A percentile compares a stretch with the other conserved stretches of the same genome.
phyloP scores from a whole-genome alignment of 2,888 invertebrate genomes.

The Tillus elongatus region DNA sequence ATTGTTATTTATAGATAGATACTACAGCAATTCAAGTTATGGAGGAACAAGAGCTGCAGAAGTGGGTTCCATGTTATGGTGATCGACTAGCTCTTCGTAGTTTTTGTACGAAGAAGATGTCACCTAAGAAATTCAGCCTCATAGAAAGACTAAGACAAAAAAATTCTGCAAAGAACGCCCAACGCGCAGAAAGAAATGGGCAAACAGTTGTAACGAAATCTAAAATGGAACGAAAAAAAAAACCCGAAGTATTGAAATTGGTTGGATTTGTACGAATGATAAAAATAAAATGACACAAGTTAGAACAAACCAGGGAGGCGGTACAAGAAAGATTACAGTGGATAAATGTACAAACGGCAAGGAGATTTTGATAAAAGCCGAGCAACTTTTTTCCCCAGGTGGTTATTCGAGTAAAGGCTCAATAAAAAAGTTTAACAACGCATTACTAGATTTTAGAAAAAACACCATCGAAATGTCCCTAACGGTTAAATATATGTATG shows the following conservation, averaged over 20 bases:
- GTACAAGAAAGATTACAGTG: slow-evolving; percentile 1
- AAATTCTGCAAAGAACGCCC: not conserved
- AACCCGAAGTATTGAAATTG: slow-evolving; percentile 1
- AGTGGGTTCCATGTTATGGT: not conserved
- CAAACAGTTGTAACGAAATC: not conserved
- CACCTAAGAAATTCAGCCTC: not conserved
- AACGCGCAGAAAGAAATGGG: not conserved
- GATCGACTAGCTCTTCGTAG: not conserved
- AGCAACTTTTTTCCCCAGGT: slow-evolving; percentile 2
- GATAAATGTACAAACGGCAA: not conserved
- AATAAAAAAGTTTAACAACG: not conserved
- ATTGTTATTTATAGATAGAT: slow-evolving; percentile 1
- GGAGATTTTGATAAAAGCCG: not conserved
- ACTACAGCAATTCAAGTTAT: not conserved
- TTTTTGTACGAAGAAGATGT: not conserved
- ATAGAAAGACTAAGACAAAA: not conserved
- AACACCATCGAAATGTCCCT: not conserved
- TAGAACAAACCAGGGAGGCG: slow-evolving; percentile 3
- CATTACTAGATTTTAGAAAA: not conserved
- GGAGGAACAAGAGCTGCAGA: not conserved
- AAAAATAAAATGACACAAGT: not conserved
- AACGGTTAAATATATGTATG: not conserved
- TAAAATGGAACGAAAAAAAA: not conserved
- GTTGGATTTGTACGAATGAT: not conserved
- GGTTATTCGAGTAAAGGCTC: not conserved